Evolutionary conservation across 2,113 vertebrate species (phyloP).

Genomic region (Zeus faber): DNA sequence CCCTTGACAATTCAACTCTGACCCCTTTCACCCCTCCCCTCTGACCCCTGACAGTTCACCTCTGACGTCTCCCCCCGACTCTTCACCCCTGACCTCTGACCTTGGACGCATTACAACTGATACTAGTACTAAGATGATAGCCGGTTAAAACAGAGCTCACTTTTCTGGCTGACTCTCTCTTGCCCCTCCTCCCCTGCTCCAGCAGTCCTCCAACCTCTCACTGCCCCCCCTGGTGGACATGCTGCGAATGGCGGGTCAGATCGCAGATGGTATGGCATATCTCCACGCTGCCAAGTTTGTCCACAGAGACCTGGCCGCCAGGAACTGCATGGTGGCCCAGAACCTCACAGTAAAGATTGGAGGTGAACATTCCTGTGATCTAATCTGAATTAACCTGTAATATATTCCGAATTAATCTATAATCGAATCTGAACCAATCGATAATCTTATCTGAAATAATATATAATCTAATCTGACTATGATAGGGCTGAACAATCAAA

Average conservation of each 20-base stretch:
- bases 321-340: constrained; percentile 98
- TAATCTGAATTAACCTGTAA: too few relatives aligned
- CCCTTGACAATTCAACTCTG: background rate
- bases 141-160: background rate
- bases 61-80: background rate
- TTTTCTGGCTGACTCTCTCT: background rate
- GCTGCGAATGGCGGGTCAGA: constrained; percentile 99
- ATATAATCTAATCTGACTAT: too few relatives aligned
- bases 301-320: constrained; percentile 93
- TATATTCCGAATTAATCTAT: too few relatives aligned
- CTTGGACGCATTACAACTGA: background rate
- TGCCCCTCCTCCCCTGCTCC: background rate
- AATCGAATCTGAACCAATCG: too few relatives aligned
- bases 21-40: background rate
- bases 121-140: too few relatives aligned
- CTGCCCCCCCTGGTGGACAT: constrained; percentile 95
- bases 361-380: too few relatives aligned
- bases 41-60: background rate
- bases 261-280: constrained; percentile 97
- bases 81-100: background rate
- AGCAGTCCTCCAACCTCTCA: background rate
- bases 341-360: constrained; percentile 98
- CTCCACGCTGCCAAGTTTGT: constrained; percentile 99
- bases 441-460: too few relatives aligned
- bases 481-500: too few relatives aligned